Conservation (phyloP, 2,113 vertebrate species). For the Tachycineta bicolor region DNA sequence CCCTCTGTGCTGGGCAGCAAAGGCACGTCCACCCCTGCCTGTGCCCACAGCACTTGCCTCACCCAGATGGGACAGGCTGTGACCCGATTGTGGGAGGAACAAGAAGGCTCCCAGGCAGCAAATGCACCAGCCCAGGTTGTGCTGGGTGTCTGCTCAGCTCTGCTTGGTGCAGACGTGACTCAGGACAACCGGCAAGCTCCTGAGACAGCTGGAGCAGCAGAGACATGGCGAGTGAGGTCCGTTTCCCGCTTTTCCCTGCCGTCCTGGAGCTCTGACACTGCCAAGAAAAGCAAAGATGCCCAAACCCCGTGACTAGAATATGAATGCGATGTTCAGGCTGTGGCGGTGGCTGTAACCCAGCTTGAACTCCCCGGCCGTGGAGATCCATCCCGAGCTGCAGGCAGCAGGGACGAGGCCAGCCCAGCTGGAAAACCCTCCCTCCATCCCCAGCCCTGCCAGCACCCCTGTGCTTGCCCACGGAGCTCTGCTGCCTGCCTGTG, state of each 20-base stretch:
- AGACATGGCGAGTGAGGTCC: not conserved
- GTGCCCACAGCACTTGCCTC: not conserved
- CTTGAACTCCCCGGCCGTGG: not conserved
- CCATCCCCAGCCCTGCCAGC: not conserved
- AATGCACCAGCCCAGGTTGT: not conserved
- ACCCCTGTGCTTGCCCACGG: not conserved
- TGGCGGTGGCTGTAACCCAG: conserved; percentile 5
- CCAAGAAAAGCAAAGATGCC: conserved; percentile 25
- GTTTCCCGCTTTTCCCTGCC: not conserved
- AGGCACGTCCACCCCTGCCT: not conserved
- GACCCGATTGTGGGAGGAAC: not conserved
- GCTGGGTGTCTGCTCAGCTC: not conserved
- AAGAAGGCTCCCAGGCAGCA: not conserved
- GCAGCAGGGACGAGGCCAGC: not conserved
- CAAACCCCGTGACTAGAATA: conserved; percentile 4
- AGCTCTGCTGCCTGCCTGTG: not conserved
- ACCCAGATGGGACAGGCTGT: not conserved
- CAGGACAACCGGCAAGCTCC: not conserved
- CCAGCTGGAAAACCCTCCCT: not conserved
- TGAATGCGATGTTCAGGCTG: conserved; percentile 11
- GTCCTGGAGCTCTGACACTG: conserved; percentile 22
- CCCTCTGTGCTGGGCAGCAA: not conserved
- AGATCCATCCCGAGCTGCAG: not conserved
- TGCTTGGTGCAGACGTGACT: not conserved
- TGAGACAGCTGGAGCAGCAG: not conserved